Percentiles rank a stretch among this genome's conserved stretches.
Conservation (phyloP, 1,140 invertebrate species). For the Lepidurus arcticus region DNA sequence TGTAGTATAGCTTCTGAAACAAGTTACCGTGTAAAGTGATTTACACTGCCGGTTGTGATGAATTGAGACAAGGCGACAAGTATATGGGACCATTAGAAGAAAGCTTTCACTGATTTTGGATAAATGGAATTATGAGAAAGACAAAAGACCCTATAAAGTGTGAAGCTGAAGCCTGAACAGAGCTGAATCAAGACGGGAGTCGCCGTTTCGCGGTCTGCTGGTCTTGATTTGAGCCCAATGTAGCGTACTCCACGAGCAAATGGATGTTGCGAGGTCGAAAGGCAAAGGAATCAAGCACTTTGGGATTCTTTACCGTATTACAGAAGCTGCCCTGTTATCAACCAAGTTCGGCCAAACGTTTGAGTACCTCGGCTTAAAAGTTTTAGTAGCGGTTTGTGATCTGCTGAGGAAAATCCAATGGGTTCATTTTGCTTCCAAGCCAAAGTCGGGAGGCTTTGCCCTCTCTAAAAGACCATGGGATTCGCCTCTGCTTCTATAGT, state of each 20-base stretch:
- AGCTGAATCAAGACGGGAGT: neutral
- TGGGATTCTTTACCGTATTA: neutral
- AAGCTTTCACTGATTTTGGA: neutral
- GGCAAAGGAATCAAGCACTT: neutral
- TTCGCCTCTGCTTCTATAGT: neutral
- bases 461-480: neutral
- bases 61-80: constrained; percentile 2
- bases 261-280: neutral
- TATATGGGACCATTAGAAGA: neutral
- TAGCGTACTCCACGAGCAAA: neutral
- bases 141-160: constrained; percentile 19
- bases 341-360: neutral
- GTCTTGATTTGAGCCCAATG: constrained; percentile 8
- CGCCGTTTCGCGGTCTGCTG: constrained; percentile 20
- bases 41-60: neutral
- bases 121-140: constrained; percentile 5
- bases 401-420: neutral
- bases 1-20: neutral
- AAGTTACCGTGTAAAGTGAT: neutral
- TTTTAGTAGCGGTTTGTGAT: neutral
- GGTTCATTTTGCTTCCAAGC: neutral
- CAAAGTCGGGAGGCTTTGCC: neutral
- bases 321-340: neutral
- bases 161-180: neutral
- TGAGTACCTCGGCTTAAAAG: neutral